Evolutionary conservation across 1,140 invertebrate genomes (phyloP), one percentile per base, ranked within the genome.

Genomic region (Leucophenga varia): DNA sequence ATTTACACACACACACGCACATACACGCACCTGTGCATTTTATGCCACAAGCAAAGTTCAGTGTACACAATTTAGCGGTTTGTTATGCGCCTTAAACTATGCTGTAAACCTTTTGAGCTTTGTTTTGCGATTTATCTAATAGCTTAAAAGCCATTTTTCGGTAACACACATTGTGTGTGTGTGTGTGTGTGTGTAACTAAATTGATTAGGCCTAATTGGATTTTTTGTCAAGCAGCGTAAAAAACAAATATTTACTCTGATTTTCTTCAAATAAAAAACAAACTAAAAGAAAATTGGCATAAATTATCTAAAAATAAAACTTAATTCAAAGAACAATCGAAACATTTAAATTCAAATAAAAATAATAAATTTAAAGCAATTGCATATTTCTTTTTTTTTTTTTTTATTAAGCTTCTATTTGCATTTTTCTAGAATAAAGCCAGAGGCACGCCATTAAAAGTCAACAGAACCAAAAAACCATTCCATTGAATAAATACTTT

Each of bases 251-350:
- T 31, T 32, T 31, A 45, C 43, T 31, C 42, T 43, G 25, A 49
- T 61, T 52, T 67, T 59, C 46, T 58, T 61, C 48, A 61, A 67
- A 64, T n/a, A n/a, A 55, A 63, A 61, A 67, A 40, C 47, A 46
- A n/a, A n/a, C n/a, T n/a, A n/a, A n/a, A n/a, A n/a, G n/a, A n/a
- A n/a, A n/a, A n/a, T n/a, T n/a, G n/a, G n/a, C n/a, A n/a, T n/a
- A n/a, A n/a, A n/a, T n/a, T n/a, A n/a, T n/a, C n/a, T n/a, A n/a
- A n/a, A n/a, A 48, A 35, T 46, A 45, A 34, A 28, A 55, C 31
- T 47, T 44, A 47, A 57, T 42, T 49, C 47, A 43, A 47, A 45
- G 43, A 40, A 57, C 63, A 65, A 57, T 63, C 61, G 67, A 65
- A 59, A 59, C 49, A 59, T 65, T 67, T 65, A 63, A 55, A 56